Percentiles rank a stretch among this genome's conserved stretches.
Conservation (phyloP, 35 echinoderm and acorn worm species). For the Chiridota heheva region DNA sequence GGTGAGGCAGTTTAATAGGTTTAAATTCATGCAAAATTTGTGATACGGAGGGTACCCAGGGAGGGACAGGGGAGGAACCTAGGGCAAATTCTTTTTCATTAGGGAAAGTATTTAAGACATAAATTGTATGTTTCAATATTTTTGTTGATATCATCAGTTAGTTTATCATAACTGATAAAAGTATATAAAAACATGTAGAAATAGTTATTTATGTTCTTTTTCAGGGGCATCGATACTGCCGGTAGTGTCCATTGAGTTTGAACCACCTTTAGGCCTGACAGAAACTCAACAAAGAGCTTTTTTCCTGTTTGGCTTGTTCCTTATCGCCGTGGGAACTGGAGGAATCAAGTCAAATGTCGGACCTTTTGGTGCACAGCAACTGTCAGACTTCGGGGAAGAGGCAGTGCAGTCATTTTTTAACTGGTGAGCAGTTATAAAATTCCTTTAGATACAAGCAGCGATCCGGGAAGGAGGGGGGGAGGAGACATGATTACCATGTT, state of each 20-base stretch:
- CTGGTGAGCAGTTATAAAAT: slow-evolving; percentile 57
- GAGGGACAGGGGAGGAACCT: too few species aligned
- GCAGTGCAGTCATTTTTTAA: slow-evolving; percentile 87
- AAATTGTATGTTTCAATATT: too few species aligned
- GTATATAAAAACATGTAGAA: too few species aligned
- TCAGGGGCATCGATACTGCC: slow-evolving; percentile 73
- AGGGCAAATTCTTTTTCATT: too few species aligned
- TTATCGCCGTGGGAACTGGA: slow-evolving; percentile 86
- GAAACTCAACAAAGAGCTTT: slow-evolving; percentile 41
- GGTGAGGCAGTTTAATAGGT: too few species aligned
- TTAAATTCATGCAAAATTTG: too few species aligned
- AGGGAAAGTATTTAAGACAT: too few species aligned
- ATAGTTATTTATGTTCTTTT: background rate
- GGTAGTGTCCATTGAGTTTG: slow-evolving; percentile 66
- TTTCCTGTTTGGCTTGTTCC: slow-evolving; percentile 56
- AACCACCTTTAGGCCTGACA: background rate
- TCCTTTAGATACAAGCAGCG: background rate
- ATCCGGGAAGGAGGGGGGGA: too few species aligned
- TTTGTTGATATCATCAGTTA: too few species aligned
- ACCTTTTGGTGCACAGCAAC: slow-evolving; percentile 93
- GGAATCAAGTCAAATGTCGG: slow-evolving; percentile 98
- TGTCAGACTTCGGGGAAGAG: slow-evolving; percentile 71
- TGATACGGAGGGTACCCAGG: too few species aligned
- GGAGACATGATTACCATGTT: too few species aligned
- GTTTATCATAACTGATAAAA: too few species aligned